Base-by-base conservation (phyloP, 2,888 invertebrate genomes). In the Polyommatus iphigenia region DNA sequence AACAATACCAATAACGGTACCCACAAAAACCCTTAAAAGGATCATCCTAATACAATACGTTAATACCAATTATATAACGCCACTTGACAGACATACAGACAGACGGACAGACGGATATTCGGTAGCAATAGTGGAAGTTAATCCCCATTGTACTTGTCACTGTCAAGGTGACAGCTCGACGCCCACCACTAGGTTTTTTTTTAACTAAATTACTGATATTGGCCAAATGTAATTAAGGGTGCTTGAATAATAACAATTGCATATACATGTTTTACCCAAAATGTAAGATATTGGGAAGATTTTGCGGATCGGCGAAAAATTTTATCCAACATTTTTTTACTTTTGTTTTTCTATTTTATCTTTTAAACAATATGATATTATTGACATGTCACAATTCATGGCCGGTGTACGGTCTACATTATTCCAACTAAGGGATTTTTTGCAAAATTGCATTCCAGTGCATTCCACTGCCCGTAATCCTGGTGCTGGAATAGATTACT, bases 21-120 rank as follows among this genome's bases (percentile, higher is more conserved):
- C 6, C 67, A 77, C 32, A 36, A 67, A 54, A 62, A 77, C 20
- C 78, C 36, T n/a, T 78, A 78, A 71, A 57, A 20, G 71, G 59
- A 41, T 78, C 36, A 73, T 7, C 6, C 57, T 32, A 71, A 71
- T 62, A 71, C 76, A 72, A 76, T 67, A 32, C 67, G 67, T 67
- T 67, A 67, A 67, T 67, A 67, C 67, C 67, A 67, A 67, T 67
- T 67, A 67, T 10, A 24, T 20, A 62, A 29, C 29, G 29, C 67
- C 67, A 67, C 29, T 67, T 54, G 54, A 54, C 54, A 54, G 59
- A n/a, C 20, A 7, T 2, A n/a, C 20, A 10, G 62, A 62, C 62
- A 6, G 67, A 67, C 67, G 3, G 67, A 24, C 62, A 13, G 62
- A 62, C 62, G 62, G 13, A 29, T 67, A 32, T 67, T 67, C 67